Conservation (phyloP, 2,888 invertebrate genomes). For the Biston betularia region DNA sequence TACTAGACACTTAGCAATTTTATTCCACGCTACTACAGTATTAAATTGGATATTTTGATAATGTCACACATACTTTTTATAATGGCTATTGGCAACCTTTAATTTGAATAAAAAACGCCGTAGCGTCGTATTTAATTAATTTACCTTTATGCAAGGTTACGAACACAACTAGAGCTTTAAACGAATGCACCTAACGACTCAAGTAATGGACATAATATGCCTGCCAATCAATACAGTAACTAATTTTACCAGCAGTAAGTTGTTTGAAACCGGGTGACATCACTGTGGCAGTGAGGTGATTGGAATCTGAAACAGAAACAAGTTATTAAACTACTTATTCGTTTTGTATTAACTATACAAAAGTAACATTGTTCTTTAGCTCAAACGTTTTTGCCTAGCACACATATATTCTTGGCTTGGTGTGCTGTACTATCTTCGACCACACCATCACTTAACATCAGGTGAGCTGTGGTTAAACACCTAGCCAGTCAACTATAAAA, state of each 20-base stretch:
- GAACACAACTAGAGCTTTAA: conserved; percentile 57
- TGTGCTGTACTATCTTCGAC: too few relatives aligned
- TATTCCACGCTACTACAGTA: conserved; percentile 15
- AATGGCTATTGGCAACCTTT: conserved; percentile 2
- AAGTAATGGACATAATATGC: conserved; percentile 73
- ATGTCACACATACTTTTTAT: neutral
- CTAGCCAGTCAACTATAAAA: too few relatives aligned
- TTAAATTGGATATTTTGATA: conserved; percentile 8
- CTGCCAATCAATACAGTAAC: conserved; percentile 75
- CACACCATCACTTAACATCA: too few relatives aligned
- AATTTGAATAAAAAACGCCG: conserved; percentile 7
- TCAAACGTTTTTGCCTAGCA: too few relatives aligned
- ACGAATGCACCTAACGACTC: conserved; percentile 80
- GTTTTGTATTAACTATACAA: neutral
- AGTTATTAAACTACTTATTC: neutral
- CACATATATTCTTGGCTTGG: too few relatives aligned
- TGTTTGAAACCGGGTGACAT: conserved; percentile 71
- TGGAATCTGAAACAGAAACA: conserved; percentile 73
- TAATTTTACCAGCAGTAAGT: conserved; percentile 80
- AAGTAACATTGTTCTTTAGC: too few relatives aligned
- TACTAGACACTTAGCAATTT: conserved; percentile 8
- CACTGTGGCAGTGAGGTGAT: conserved; percentile 64
- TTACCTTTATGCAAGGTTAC: conserved; percentile 24
- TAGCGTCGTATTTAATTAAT: conserved; percentile 6
- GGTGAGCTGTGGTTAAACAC: too few relatives aligned